Evolutionary conservation across 2,113 vertebrate species (phyloP), one percentile per base, ranked within the genome.

Genomic region (Aspidoscelis tigris): DNA sequence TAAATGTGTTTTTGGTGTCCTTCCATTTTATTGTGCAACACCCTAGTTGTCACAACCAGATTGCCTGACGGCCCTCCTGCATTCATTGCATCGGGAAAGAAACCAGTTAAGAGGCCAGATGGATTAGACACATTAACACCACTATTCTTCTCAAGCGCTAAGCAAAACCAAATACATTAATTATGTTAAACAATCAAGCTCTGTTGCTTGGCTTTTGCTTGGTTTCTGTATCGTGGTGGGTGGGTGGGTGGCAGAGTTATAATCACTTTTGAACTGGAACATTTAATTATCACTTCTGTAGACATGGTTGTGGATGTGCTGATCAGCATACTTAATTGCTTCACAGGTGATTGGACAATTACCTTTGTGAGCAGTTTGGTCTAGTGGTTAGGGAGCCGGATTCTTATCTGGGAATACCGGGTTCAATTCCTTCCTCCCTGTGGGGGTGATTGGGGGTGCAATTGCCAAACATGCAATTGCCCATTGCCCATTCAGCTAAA

Each of bases 71-170:
- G 94, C 69, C 33, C 68, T 41, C 11, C n/a, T 91, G 89, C 93
- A 92, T 94, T 92, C 94, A 89, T 87, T 88, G 76, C 87, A 90
- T 94, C 91, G 95, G 95, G 92, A 93, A 95, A 96, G 95, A 95
- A 96, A 93, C 93, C 95, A 95, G 95, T 96, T 96, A 96, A 88
- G 90, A 93, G 90, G 91, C 90, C 91, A 91, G 93, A 95, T 94
- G 94, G 94, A 94, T 94, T 94, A 93, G 93, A 91, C 86, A 89
- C 86, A 92, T 96, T 95, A 95, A 92, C 89, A 92, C 87, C 69
- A 65, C 76, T 72, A 82, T 91, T 96, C 94, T 92, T 87, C 87
- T 92, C 87, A 90, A 94, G 83, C 50, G 74, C 87, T 87, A 80
- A 33, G 47, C 84, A 88, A 94, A 91, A 89, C 68, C 88, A 86